Evolutionary conservation across 23 tunicate genomes (phyloP).

Genomic region (Ascidia mentula): DNA sequence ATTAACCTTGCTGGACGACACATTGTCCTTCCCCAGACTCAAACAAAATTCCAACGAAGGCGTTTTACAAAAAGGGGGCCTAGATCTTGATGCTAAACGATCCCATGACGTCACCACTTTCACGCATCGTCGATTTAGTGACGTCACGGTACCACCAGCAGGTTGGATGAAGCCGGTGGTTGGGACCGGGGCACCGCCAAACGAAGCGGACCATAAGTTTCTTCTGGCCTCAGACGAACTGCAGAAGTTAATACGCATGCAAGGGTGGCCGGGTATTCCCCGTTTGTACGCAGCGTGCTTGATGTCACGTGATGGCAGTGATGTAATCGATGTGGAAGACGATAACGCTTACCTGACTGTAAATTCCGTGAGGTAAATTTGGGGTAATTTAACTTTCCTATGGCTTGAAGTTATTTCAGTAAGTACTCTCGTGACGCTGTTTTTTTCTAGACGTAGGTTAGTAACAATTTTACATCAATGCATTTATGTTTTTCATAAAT

Average conservation of each 20-base stretch:
- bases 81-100: not conserved
- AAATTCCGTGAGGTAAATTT: not conserved
- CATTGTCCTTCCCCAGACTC: not conserved
- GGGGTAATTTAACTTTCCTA: not conserved
- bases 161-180: not conserved
- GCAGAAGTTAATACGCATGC: conserved; percentile 34
- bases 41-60: not conserved
- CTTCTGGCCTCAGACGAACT: conserved; percentile 18
- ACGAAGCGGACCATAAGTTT: conserved; percentile 6
- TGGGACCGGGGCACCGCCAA: not conserved
- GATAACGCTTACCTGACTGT: not conserved
- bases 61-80: not conserved
- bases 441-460: no score
- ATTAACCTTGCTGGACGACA: not conserved
- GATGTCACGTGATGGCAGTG: conserved; percentile 25
- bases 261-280: conserved; percentile 68
- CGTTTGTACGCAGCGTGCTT: conserved; percentile 56
- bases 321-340: conserved; percentile 10
- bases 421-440: not conserved
- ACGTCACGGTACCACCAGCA: not conserved
- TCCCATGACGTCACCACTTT: conserved; percentile 2
- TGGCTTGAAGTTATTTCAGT: not conserved
- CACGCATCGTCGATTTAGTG: not conserved
- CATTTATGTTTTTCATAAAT: no score
- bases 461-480: no score